Base-by-base conservation (phyloP, 2,888 invertebrate genomes). In the Notodonta dromedarius region DNA sequence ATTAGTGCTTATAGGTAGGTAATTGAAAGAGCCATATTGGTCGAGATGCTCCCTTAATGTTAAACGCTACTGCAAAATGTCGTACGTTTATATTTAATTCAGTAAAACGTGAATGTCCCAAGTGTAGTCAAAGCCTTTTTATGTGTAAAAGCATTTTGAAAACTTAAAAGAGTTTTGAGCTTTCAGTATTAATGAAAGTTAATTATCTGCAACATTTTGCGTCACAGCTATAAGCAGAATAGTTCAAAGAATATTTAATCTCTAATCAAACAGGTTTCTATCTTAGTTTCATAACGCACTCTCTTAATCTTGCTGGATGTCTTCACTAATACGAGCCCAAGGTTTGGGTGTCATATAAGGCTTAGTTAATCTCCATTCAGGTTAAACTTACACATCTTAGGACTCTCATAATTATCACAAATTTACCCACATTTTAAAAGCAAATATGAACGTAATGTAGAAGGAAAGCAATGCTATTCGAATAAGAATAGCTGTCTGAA, bases 1-100 rank as follows among this genome's bases (percentile, higher is more conserved):
- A 72, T 67, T 79, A 79, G 79, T 79, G 66, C 73, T 68, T 70
- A 66, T 56, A 24, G 24, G 24, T 24, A 24, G 24, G 24, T 24
- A 24, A 24, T 42, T 42, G 0, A 40, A 40, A 9, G 42, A 24
- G 42, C 46, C 7, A n/a, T 5, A 46, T n/a, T 46, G 7, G n/a
- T 6, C 5, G 46, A 46, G 9, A 12, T 11, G 12, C 13, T 44
- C 44, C 12, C 12, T 44, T 5, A 12, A 44, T 12, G 44, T 12
- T 44, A 11, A 9, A 44, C 44, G 44, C 5, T 44, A 44, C 2
- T 44, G 44, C 44, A 5, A 8, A 2, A 40, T 40, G 1, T 40
- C 9, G 24, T 1, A 24, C 24, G 24, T 24, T 24, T 24, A 42
- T 9, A 42, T 11, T 4, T 12, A 4, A 12, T 42, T 12, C 5